Conservation (phyloP, 2,888 invertebrate species). For the Megaustenia siamemsis region DNA sequence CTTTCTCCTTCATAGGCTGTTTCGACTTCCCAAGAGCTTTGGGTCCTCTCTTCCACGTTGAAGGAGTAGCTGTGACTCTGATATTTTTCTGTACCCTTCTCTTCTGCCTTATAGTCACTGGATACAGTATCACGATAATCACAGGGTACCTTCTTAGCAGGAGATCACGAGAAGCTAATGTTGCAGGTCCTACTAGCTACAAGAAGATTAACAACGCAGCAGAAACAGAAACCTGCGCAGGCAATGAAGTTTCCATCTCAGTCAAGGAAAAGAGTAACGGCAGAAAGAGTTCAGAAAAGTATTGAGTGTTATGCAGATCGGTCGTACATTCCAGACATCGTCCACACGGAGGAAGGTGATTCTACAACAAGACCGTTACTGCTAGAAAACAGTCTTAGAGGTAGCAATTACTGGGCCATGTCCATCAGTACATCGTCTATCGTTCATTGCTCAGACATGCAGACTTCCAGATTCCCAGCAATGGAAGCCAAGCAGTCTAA, state of each 20-base stretch:
- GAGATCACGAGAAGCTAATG: neutral
- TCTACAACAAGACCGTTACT: slow-evolving; percentile 17
- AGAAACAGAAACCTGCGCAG: neutral
- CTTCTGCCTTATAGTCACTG: neutral
- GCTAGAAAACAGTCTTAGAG: slow-evolving; percentile 37
- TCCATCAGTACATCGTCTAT: slow-evolving; percentile 15
- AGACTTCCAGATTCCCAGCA: neutral
- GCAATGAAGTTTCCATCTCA: too few relatives aligned
- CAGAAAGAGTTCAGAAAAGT: neutral
- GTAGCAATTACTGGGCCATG: neutral
- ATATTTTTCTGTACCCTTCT: slow-evolving; percentile 44
- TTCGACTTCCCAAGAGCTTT: slow-evolving; percentile 41
- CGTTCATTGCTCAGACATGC: neutral
- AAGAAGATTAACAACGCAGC: neutral
- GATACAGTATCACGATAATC: neutral
- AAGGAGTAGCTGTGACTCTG: slow-evolving; percentile 43
- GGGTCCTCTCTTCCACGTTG: slow-evolving; percentile 35
- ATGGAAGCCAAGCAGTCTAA: neutral
- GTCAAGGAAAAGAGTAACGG: neutral
- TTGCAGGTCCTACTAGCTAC: neutral
- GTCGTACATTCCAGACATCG: slow-evolving; percentile 35
- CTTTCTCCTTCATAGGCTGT: slow-evolving; percentile 38
- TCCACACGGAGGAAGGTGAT: slow-evolving; percentile 48
- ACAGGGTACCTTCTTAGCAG: neutral
- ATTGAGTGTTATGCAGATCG: neutral